These are phyloP conservation scores for Pemphredon lugubris DNA, from an alignment of 2,888 invertebrate genomes.

Conservation along the genomic window DNA sequence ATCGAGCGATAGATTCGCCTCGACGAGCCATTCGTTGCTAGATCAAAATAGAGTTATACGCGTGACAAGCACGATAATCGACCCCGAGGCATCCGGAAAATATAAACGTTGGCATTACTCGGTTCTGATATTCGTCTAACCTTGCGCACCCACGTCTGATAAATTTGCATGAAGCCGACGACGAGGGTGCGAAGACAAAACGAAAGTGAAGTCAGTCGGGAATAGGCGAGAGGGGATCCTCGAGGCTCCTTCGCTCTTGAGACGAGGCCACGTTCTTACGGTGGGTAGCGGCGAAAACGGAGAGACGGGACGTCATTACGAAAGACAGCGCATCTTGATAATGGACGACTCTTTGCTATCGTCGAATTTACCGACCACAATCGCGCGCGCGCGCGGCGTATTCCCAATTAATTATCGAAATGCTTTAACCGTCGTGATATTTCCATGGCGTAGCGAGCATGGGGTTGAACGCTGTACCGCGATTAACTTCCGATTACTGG, in stretches of 20 bases:
- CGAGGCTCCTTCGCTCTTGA: constrained; percentile 28
- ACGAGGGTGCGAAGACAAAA: constrained; percentile 18
- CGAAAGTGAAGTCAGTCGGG: background rate
- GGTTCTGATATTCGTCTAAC: background rate
- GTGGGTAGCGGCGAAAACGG: constrained; percentile 12
- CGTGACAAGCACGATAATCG: background rate
- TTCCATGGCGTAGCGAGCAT: no score
- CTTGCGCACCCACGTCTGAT: constrained; percentile 14
- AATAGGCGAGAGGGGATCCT: constrained; percentile 24
- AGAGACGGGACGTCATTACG: constrained; percentile 7
- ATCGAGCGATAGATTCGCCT: no score
- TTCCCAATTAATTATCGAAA: no score
- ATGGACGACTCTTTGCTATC: background rate
- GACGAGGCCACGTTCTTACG: constrained; percentile 24
- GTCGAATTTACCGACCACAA: no score
- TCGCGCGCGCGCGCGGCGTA: no score
- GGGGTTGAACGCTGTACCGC: no score
- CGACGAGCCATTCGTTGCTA: no score
- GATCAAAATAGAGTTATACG: no score
- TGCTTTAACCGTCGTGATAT: no score
- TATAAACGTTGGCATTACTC: background rate
- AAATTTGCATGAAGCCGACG: constrained; percentile 18
- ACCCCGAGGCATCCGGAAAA: background rate
- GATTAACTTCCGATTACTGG: no score
- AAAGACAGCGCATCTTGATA: constrained; percentile 1